These are phyloP conservation scores for Pycnonotus jocosus DNA, from an alignment of 2,113 vertebrate species.

Conservation along the genomic window DNA sequence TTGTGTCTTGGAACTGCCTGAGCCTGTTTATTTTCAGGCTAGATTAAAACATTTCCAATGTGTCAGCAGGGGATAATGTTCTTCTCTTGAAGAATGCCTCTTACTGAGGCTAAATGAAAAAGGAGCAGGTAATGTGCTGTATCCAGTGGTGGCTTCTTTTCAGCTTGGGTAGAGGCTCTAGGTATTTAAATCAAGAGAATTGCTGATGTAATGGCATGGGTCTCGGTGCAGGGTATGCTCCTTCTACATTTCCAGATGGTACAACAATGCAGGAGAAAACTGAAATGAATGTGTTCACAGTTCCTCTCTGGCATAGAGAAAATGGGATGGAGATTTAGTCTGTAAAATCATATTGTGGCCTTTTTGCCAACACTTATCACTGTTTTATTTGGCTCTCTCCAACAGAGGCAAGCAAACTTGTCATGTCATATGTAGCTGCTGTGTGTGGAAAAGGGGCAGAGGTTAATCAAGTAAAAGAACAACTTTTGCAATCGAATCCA, in stretches of 20 bases:
- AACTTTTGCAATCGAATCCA: constrained; percentile 97
- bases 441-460: constrained; percentile 98
- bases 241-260: background rate
- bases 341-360: background rate
- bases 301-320: background rate
- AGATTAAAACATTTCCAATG: background rate
- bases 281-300: background rate
- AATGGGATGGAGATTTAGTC: background rate
- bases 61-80: background rate
- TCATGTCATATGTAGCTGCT: constrained; percentile 98
- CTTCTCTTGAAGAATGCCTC: background rate
- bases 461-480: constrained; percentile 98
- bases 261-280: background rate
- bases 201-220: background rate
- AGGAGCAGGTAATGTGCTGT: background rate
- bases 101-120: background rate
- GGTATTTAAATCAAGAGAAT: background rate
- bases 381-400: constrained; percentile 44
- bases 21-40: background rate
- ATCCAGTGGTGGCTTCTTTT: background rate
- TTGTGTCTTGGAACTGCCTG: background rate
- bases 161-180: background rate
- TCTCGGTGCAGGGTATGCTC: background rate
- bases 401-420: constrained; percentile 97
- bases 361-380: background rate